Evolutionary conservation across 2,888 invertebrate genomes (phyloP), one percentile per base, ranked within the genome.

Genomic region (Mesorhabditis spiculigera): DNA sequence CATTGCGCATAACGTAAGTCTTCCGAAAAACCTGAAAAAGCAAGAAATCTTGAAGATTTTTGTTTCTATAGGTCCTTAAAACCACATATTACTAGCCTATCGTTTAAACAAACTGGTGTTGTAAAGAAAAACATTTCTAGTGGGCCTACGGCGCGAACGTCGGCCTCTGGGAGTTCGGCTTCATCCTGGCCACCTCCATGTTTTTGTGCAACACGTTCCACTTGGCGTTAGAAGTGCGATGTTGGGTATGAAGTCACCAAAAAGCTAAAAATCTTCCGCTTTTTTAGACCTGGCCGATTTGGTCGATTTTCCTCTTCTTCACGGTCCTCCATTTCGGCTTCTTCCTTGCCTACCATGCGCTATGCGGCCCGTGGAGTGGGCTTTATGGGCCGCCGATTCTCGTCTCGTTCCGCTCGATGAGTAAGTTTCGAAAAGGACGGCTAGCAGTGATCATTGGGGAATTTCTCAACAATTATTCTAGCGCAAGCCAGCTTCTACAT

Each of bases 101-200:
- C 28, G 28, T 28, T 28, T 28, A 28, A 28, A 28, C 28, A 28
- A 28, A 28, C 3, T 28, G 3, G 28, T 28, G 1, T 28, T 28
- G 28, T 28, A 1, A 28, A 28, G 28, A 28, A 28, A 28, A 45
- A 45, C 43, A 16, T 45, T 70, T 78, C 50, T 68, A 82, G 82
- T 73, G 90, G 3, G 72, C 75, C 13, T 6, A 16, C 5, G 72
- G 70, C 3, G 68, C 78, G 1, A 69, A 70, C 78, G 91, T 92
- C 43, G 95, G 93, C 81, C 90, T 95, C 72, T 94, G 93, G 92
- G 91, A 92, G 87, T 95, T 94, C 88, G 96, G 95, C 71, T 91
- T 93, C 69, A 91, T 91, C 45, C 91, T 93, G 76, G 92, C 93
- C 86, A 93, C 93, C 16, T 90, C 92, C 79, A 93, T 94, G 85